Percentiles rank a stretch among this genome's conserved stretches.
Evolutionary conservation across 1,140 invertebrate species (phyloP).

Genomic region (Himalopsyche phryganea): DNA sequence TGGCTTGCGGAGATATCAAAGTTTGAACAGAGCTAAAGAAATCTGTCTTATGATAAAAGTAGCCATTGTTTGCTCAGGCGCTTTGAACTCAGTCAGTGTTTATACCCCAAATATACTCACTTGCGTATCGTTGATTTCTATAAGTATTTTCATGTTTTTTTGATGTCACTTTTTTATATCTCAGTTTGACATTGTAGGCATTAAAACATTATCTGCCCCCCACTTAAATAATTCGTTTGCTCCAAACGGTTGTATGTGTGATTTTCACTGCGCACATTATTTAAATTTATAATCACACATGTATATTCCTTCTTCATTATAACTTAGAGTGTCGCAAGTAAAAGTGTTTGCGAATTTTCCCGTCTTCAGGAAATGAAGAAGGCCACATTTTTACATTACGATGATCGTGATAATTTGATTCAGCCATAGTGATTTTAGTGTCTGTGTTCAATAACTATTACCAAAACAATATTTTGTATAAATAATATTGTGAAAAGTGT

Average conservation of each 20-base stretch:
- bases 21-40: too few relatives aligned
- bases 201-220: slow-evolving; percentile 12
- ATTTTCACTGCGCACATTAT: slow-evolving; percentile 21
- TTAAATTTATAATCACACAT: slow-evolving; percentile 33
- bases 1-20: too few relatives aligned
- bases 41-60: too few relatives aligned
- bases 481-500: too few relatives aligned
- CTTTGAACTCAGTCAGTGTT: slow-evolving; percentile 14
- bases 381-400: slow-evolving; percentile 7
- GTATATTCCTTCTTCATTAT: slow-evolving; percentile 19
- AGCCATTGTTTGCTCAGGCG: background rate
- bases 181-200: background rate
- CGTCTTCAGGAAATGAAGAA: slow-evolving; percentile 12
- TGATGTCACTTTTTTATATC: slow-evolving; percentile 15
- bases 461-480: too few relatives aligned
- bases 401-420: slow-evolving; percentile 11
- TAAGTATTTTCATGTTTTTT: slow-evolving; percentile 18
- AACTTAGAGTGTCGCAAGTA: slow-evolving; percentile 11
- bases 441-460: background rate
- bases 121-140: slow-evolving; percentile 16
- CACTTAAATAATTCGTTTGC: background rate
- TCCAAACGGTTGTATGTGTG: too few relatives aligned
- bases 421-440: slow-evolving; percentile 12
- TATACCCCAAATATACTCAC: slow-evolving; percentile 15
- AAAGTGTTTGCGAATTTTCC: slow-evolving; percentile 18